Evolutionary conservation across 1,140 invertebrate genomes (phyloP).

Genomic region (Bicyclus anynana): DNA sequence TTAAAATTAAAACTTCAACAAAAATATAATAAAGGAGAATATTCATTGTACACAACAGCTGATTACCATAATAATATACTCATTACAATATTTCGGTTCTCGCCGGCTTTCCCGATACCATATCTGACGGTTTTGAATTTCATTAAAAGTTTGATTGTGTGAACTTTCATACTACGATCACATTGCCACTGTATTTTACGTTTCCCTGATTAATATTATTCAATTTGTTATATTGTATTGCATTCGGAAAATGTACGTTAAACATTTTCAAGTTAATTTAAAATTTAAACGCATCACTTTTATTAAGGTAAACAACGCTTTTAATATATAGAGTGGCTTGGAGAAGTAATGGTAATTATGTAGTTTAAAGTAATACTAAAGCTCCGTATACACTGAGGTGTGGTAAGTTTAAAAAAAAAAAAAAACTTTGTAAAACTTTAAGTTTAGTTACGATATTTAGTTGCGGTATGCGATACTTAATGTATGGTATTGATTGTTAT

Average conservation of each 20-base stretch:
- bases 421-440: too few relatives aligned
- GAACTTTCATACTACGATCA: background rate
- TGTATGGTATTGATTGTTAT: too few relatives aligned
- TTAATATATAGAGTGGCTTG: too few relatives aligned
- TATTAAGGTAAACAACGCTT: background rate
- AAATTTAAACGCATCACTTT: background rate
- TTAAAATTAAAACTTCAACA: too few relatives aligned
- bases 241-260: background rate
- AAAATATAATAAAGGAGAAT: background rate
- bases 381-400: too few relatives aligned
- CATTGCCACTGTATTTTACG: background rate
- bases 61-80: background rate
- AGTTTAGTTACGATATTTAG: too few relatives aligned
- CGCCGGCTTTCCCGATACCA: background rate
- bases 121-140: slow-evolving; percentile 9
- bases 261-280: background rate
- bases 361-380: too few relatives aligned
- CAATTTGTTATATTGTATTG: background rate
- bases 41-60: background rate
- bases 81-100: background rate
- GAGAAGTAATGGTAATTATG: too few relatives aligned
- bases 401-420: too few relatives aligned
- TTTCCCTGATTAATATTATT: background rate
- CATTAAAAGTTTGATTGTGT: slow-evolving; percentile 5
- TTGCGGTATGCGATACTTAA: too few relatives aligned